phyloP scores from a whole-genome alignment of 2,888 invertebrate species.

The Lepetodrilus schrolli region DNA sequence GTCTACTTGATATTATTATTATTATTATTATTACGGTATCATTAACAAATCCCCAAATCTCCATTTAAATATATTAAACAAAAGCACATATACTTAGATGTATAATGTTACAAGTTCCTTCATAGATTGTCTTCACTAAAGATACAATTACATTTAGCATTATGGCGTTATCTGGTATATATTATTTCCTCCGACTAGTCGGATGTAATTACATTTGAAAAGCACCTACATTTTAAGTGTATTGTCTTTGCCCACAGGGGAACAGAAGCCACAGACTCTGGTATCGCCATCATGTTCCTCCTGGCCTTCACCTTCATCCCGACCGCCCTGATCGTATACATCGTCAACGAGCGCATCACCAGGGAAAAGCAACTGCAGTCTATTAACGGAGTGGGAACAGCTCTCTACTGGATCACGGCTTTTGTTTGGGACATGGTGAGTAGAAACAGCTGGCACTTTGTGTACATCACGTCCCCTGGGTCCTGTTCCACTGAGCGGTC shows the following conservation, averaged over 20 bases:
- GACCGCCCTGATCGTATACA: constrained; percentile 72
- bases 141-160: no score
- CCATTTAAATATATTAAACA: neutral
- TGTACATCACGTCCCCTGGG: no score
- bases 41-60: neutral
- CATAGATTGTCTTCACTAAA: no score
- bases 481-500: no score
- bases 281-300: constrained; percentile 75
- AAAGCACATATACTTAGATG: neutral
- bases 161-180: no score
- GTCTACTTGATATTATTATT: constrained; percentile 44
- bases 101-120: neutral
- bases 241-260: constrained; percentile 64
- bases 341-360: constrained; percentile 71
- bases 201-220: no score
- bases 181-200: no score
- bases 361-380: constrained; percentile 75
- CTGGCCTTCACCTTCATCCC: constrained; percentile 76
- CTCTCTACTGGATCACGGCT: constrained; percentile 68
- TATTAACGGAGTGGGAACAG: constrained; percentile 72
- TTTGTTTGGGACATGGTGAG: constrained; percentile 70
- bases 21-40: neutral
- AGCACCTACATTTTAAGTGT: no score
- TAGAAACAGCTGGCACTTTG: no score
- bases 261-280: constrained; percentile 75